Percentiles rank a stretch among this genome's conserved stretches.
These are phyloP conservation scores for Hymenochirus boettgeri DNA, from an alignment of 2,113 vertebrate species.

Conservation along the genomic window DNA sequence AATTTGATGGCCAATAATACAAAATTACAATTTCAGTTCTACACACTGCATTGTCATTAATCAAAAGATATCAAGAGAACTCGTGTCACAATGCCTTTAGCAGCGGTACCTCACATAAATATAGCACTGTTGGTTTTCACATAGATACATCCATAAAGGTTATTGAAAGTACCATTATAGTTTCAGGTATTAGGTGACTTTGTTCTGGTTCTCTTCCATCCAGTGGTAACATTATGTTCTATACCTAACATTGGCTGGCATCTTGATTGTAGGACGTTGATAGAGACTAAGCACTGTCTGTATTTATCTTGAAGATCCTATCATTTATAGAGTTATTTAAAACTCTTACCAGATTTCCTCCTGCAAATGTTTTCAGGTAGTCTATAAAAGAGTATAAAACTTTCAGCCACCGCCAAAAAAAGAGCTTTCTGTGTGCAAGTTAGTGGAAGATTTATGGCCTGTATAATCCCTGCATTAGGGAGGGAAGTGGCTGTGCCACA, in stretches of 20 bases:
- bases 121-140: too few species aligned
- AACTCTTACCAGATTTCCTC: slow-evolving; percentile 20
- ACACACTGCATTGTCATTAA: too few species aligned
- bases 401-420: slow-evolving; percentile 8
- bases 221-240: not conserved
- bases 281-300: not conserved
- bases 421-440: slow-evolving; percentile 23
- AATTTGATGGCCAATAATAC: too few species aligned
- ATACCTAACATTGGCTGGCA: not conserved
- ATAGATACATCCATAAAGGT: too few species aligned
- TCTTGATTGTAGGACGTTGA: not conserved
- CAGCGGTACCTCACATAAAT: too few species aligned
- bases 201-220: not conserved
- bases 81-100: too few species aligned
- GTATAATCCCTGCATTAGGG: slow-evolving; percentile 26
- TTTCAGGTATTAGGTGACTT: too few species aligned
- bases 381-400: slow-evolving; percentile 32
- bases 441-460: slow-evolving; percentile 33
- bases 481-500: slow-evolving; percentile 32
- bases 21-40: too few species aligned
- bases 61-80: too few species aligned
- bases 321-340: slow-evolving; percentile 12
- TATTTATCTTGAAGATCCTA: not conserved
- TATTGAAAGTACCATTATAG: too few species aligned
- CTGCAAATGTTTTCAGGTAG: slow-evolving; percentile 31